Evolutionary conservation across 2,113 vertebrate species (phyloP).

Genomic region (Emydocephalus ijimae): DNA sequence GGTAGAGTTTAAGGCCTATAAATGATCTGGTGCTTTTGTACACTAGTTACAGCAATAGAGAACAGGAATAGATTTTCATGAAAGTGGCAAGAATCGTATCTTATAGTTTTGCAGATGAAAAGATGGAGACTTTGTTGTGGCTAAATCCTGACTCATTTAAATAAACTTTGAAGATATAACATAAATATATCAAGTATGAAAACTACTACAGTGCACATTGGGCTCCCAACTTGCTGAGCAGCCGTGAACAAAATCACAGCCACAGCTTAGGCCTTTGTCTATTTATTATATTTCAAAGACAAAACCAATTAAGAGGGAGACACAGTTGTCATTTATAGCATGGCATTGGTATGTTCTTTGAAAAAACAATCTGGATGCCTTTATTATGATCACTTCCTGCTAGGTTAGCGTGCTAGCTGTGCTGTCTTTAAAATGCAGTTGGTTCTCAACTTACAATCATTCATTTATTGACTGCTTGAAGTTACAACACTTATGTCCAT

Average conservation of each 20-base stretch:
- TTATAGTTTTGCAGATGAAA: background rate
- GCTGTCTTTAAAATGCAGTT: background rate
- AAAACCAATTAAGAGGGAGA: background rate
- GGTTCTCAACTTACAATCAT: background rate
- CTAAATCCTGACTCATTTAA: background rate
- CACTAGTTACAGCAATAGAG: background rate
- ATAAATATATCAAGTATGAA: background rate
- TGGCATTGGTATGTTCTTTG: background rate
- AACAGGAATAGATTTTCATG: background rate
- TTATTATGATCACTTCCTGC: background rate
- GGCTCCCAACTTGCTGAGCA: background rate
- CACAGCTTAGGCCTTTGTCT: background rate
- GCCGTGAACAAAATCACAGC: background rate
- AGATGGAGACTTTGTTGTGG: background rate
- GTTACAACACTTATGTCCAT: background rate
- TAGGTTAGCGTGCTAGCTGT: background rate
- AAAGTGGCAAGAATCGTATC: background rate
- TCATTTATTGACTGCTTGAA: background rate
- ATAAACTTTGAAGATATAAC: background rate
- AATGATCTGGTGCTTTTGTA: background rate
- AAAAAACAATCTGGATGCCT: background rate
- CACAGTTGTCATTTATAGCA: background rate
- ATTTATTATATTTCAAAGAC: background rate
- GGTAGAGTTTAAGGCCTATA: background rate
- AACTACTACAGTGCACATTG: background rate